Evolutionary conservation across 2,888 invertebrate species (phyloP).

Genomic region (Timandra comae): DNA sequence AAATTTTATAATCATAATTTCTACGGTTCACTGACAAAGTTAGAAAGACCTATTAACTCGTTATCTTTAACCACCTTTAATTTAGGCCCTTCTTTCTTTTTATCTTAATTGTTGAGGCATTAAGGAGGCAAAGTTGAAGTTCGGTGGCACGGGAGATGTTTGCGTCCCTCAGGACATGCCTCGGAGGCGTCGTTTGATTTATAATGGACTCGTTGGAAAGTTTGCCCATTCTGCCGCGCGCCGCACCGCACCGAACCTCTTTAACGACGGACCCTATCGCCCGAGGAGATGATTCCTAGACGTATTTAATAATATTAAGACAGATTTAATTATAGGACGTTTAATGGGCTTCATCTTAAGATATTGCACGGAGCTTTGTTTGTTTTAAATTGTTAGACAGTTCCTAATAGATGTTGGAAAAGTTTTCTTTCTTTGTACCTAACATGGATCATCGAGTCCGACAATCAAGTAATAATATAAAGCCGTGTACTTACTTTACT

Average conservation of each 20-base stretch:
- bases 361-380: constrained; percentile 53
- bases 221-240: constrained; percentile 65
- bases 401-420: too few species aligned
- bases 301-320: constrained; percentile 76
- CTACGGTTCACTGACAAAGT: constrained; percentile 45
- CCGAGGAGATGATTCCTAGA: constrained; percentile 74
- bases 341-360: constrained; percentile 61
- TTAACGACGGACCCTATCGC: constrained; percentile 73
- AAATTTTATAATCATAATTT: constrained; percentile 19
- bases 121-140: constrained; percentile 72
- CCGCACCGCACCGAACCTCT: constrained; percentile 65
- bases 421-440: too few species aligned
- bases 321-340: constrained; percentile 75
- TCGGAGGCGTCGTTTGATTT: constrained; percentile 75
- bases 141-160: constrained; percentile 62
- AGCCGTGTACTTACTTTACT: too few species aligned
- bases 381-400: constrained; percentile 37
- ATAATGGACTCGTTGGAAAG: constrained; percentile 76
- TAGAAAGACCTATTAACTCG: constrained; percentile 66
- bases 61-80: constrained; percentile 76
- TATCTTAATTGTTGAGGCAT: constrained; percentile 76
- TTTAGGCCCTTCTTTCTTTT: constrained; percentile 73
- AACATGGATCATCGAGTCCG: too few species aligned
- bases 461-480: too few species aligned
- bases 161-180: constrained; percentile 73